These are phyloP conservation scores for Drosophila lacertosa DNA, from an alignment of 1,140 invertebrate species.

Conservation along the genomic window DNA sequence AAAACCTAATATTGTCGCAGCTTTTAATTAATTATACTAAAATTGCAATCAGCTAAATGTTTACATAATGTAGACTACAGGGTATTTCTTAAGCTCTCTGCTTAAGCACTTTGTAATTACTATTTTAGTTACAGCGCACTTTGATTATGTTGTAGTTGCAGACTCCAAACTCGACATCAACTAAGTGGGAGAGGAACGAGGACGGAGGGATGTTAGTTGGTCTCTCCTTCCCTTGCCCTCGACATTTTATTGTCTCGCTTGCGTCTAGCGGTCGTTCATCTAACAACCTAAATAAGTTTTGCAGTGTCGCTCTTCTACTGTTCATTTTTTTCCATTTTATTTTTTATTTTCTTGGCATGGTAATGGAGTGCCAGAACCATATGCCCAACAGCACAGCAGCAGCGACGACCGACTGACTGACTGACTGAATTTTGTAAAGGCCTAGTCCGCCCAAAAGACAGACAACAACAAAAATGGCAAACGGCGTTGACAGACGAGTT, in stretches of 20 bases:
- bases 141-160: constrained; percentile 53
- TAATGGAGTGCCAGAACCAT: constrained; percentile 56
- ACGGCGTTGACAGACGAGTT: constrained; percentile 43
- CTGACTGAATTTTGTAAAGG: constrained; percentile 55
- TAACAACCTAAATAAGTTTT: constrained; percentile 74
- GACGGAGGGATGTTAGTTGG: constrained; percentile 11
- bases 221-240: not conserved
- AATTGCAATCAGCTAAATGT: too few relatives aligned
- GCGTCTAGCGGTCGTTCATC: constrained; percentile 68
- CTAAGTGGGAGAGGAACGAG: not conserved
- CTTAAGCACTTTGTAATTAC: constrained; percentile 7
- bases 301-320: constrained; percentile 49
- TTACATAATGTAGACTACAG: too few relatives aligned
- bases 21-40: too few relatives aligned
- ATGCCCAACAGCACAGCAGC: constrained; percentile 18
- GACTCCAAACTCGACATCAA: constrained; percentile 10
- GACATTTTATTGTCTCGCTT: not conserved
- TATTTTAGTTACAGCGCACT: constrained; percentile 22
- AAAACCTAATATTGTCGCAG: too few relatives aligned
- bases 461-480: constrained; percentile 48
- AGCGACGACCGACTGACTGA: constrained; percentile 32
- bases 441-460: constrained; percentile 52
- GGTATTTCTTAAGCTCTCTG: not conserved
- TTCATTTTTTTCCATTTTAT: constrained; percentile 34
- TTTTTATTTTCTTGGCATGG: constrained; percentile 38